Percentiles rank a stretch among this genome's conserved stretches.
These are phyloP conservation scores for Metallyticus violacea DNA, from an alignment of 2,888 invertebrate species.

Conservation along the genomic window DNA sequence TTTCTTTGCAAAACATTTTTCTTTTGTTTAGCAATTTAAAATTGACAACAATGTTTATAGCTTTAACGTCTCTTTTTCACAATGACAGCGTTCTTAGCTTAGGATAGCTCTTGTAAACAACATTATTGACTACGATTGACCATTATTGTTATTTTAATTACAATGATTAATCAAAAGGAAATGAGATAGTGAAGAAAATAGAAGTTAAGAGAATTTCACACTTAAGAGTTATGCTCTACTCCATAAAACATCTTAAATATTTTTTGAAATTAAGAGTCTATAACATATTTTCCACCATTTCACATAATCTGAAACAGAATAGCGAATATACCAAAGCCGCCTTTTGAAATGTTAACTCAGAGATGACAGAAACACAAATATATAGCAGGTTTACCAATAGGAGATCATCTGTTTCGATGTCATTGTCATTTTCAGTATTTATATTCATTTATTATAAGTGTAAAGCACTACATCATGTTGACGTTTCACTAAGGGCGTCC, in stretches of 20 bases:
- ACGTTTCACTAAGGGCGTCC: background rate
- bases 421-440: background rate
- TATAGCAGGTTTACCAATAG: background rate
- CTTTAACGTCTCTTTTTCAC: background rate
- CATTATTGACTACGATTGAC: background rate
- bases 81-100: background rate
- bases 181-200: background rate
- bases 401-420: background rate
- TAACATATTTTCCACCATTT: background rate
- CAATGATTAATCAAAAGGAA: background rate
- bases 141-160: background rate
- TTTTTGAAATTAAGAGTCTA: background rate
- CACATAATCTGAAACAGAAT: background rate
- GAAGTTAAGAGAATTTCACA: background rate
- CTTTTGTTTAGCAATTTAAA: background rate
- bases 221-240: background rate
- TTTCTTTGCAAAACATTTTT: background rate
- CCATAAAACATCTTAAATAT: background rate
- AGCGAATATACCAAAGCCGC: background rate
- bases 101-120: background rate
- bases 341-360: background rate
- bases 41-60: background rate
- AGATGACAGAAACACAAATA: background rate
- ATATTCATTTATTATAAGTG: background rate
- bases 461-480: background rate